Evolutionary conservation across 2,888 invertebrate species (phyloP).

Genomic region (Ptilodon capucinus): DNA sequence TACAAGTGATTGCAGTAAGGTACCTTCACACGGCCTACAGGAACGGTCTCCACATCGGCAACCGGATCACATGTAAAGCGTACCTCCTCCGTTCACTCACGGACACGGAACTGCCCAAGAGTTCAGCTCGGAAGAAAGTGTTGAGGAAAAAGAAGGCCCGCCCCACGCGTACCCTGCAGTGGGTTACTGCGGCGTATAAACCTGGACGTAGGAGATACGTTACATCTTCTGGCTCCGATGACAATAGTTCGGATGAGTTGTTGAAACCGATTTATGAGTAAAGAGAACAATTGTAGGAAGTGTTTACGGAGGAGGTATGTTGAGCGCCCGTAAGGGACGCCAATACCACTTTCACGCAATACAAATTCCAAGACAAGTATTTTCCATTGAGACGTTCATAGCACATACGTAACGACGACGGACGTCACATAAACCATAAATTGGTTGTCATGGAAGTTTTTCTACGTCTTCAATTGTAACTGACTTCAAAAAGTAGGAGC

Average conservation of each 20-base stretch:
- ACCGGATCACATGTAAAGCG: conserved; percentile 62
- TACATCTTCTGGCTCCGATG: conserved; percentile 57
- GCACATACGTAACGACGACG: too few species aligned
- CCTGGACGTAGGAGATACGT: conserved; percentile 35
- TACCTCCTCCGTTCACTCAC: conserved; percentile 64
- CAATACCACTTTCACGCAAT: too few species aligned
- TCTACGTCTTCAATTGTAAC: too few species aligned
- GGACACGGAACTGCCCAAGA: conserved; percentile 44
- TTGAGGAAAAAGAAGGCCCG: conserved; percentile 47
- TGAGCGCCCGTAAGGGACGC: too few species aligned
- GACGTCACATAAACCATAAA: too few species aligned
- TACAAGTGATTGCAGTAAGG: conserved; percentile 68
- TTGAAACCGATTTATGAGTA: conserved; percentile 70
- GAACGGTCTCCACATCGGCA: conserved; percentile 67
- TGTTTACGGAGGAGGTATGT: too few species aligned
- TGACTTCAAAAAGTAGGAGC: too few species aligned
- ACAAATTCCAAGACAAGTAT: too few species aligned
- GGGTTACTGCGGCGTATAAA: conserved; percentile 58
- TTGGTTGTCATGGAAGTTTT: too few species aligned
- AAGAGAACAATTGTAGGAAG: too few species aligned
- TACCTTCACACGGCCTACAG: conserved; percentile 74
- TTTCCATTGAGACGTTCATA: too few species aligned
- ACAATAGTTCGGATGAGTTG: conserved; percentile 66
- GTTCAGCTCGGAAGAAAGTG: conserved; percentile 37
- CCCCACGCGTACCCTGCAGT: conserved; percentile 60